phyloP scores from a whole-genome alignment of 1,140 invertebrate genomes.

The Papilio glaucus region DNA sequence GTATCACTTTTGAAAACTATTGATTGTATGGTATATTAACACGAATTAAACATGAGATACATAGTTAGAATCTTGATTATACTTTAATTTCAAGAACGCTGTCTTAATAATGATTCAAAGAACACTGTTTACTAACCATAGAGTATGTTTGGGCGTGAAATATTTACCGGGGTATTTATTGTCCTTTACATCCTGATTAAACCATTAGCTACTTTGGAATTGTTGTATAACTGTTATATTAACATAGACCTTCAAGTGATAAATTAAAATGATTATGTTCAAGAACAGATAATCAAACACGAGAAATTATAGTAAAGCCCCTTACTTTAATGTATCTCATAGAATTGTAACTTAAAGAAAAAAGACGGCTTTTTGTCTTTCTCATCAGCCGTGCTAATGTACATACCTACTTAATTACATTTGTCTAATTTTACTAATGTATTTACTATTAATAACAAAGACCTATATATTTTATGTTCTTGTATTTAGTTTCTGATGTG shows the following conservation, averaged over 20 bases:
- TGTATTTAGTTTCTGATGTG: slow-evolving; percentile 54
- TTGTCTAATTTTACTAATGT: slow-evolving; percentile 54
- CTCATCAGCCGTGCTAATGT: slow-evolving; percentile 44
- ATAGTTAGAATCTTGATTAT: not conserved
- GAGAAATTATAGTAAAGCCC: not conserved
- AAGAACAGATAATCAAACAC: not conserved
- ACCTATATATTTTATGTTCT: slow-evolving; percentile 51
- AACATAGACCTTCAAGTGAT: not conserved
- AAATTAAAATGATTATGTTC: not conserved
- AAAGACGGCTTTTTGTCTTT: slow-evolving; percentile 40
- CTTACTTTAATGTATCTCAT: slow-evolving; percentile 29
- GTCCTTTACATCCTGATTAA: not conserved
- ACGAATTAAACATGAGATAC: not conserved
- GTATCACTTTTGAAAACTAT: not conserved
- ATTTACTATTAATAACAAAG: slow-evolving; percentile 57
- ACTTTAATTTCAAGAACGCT: not conserved
- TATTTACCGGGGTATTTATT: not conserved
- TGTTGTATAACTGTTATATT: not conserved
- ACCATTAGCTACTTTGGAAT: slow-evolving; percentile 5
- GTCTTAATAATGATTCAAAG: not conserved
- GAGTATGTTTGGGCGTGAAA: not conserved
- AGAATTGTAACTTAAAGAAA: slow-evolving; percentile 10
- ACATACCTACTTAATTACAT: slow-evolving; percentile 47
- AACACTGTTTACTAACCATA: not conserved
- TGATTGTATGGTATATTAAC: not conserved